phyloP scores from a whole-genome alignment of 2,888 invertebrate genomes.

The Megalurothrips usitatus region DNA sequence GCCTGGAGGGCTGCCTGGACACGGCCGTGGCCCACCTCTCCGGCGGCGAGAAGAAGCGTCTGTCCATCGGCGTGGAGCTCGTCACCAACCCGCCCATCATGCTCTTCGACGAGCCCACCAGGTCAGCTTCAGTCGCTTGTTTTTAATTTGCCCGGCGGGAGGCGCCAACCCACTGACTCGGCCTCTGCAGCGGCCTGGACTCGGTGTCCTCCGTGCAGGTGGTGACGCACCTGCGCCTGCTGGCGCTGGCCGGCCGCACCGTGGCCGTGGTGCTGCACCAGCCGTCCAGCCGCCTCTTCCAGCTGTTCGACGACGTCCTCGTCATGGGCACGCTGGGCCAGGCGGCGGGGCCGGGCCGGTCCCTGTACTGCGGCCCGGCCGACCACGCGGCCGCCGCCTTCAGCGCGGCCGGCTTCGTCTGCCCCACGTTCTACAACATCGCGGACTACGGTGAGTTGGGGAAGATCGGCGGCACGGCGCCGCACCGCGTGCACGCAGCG shows the following conservation, averaged over 20 bases:
- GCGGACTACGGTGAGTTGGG: constrained; percentile 64
- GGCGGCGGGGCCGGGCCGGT: constrained; percentile 50
- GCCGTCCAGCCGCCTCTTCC: constrained; percentile 69
- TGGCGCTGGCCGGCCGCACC: constrained; percentile 62
- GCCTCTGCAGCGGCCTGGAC: constrained; percentile 53
- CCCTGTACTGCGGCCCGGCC: constrained; percentile 63
- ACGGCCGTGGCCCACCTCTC: constrained; percentile 53
- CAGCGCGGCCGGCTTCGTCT: constrained; percentile 56
- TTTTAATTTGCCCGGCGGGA: no score
- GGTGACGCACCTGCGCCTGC: constrained; percentile 56
- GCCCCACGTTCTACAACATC: constrained; percentile 73
- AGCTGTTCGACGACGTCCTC: constrained; percentile 67
- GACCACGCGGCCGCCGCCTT: constrained; percentile 57
- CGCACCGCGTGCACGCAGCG: background rate
- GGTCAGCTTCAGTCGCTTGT: no score
- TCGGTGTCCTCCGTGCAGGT: constrained; percentile 65
- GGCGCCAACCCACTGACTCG: background rate
- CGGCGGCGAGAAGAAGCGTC: constrained; percentile 57
- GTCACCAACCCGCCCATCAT: constrained; percentile 58
- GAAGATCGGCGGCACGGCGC: background rate
- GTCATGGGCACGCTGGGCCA: constrained; percentile 52
- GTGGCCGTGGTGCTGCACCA: constrained; percentile 76
- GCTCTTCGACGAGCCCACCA: constrained; percentile 59
- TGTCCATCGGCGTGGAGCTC: constrained; percentile 58
- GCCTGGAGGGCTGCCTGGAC: constrained; percentile 49